phyloP scores from a whole-genome alignment of 2,113 vertebrate genomes.

The Fulica atra region DNA sequence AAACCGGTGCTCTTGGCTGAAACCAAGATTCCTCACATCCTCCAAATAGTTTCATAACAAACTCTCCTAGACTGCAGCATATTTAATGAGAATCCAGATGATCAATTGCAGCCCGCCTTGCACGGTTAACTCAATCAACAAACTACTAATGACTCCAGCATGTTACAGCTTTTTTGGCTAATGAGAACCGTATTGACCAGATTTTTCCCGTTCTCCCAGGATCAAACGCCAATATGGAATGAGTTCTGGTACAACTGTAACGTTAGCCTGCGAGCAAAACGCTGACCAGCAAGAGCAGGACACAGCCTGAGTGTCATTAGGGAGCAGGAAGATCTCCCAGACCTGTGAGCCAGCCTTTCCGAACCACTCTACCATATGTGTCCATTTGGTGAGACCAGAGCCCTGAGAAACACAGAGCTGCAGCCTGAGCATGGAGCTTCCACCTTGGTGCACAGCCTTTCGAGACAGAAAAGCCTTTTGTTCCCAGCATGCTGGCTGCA shows the following conservation, averaged over 20 bases:
- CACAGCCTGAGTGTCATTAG: neutral
- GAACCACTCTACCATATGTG: neutral
- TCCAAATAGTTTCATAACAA: neutral
- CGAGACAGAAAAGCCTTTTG: conserved; percentile 1
- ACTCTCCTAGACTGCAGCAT: neutral
- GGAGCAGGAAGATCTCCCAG: neutral
- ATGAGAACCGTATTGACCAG: conserved; percentile 52
- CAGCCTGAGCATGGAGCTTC: neutral
- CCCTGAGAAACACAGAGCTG: neutral
- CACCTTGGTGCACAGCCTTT: neutral
- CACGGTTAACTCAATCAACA: conserved; percentile 66
- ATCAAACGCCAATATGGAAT: conserved; percentile 55
- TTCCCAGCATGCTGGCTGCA: neutral
- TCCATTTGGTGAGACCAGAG: neutral
- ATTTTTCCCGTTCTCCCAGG: conserved; percentile 34
- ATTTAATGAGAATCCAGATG: conserved; percentile 63
- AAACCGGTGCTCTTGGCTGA: neutral
- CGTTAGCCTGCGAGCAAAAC: neutral
- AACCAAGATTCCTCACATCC: neutral
- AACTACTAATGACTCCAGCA: conserved; percentile 63
- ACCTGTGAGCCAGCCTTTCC: neutral
- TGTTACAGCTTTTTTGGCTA: conserved; percentile 49
- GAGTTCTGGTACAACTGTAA: conserved; percentile 54
- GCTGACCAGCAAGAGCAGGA: neutral
- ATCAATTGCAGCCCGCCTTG: conserved; percentile 62